These are phyloP conservation scores for Acropternis orthonyx DNA, from an alignment of 2,797 vertebrate species.

Conservation along the genomic window DNA sequence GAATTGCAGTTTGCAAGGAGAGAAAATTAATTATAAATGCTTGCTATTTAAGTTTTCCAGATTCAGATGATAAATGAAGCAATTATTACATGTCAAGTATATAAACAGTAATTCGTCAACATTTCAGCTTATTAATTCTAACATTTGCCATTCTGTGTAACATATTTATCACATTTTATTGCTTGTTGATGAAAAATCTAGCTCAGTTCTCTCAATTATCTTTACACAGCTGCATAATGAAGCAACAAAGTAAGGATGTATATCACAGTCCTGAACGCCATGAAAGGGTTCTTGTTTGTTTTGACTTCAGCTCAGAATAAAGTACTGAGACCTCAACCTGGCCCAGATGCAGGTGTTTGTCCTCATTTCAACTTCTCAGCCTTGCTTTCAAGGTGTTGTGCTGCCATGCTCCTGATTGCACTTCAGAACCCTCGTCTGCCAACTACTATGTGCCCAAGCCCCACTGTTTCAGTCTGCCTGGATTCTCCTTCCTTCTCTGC, in stretches of 20 bases:
- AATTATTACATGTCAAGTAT: conserved; percentile 74
- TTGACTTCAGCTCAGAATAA: not conserved
- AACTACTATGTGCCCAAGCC: accelerated
- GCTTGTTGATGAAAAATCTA: conserved; percentile 63
- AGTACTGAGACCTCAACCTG: not conserved
- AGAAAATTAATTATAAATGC: conserved; percentile 75
- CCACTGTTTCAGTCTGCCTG: not conserved
- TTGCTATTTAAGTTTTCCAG: conserved; percentile 66
- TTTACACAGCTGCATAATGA: conserved; percentile 58
- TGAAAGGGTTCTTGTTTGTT: not conserved
- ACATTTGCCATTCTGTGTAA: conserved; percentile 55
- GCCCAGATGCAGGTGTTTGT: not conserved
- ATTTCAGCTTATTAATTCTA: conserved; percentile 76
- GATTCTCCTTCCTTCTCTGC: not conserved
- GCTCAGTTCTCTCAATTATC: conserved; percentile 57
- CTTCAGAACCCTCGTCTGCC: not conserved
- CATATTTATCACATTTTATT: conserved; percentile 73
- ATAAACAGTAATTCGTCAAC: conserved; percentile 71
- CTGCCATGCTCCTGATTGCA: not conserved
- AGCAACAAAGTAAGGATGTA: conserved; percentile 39
- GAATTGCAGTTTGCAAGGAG: conserved; percentile 66
- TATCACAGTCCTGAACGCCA: not conserved
- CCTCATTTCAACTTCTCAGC: not conserved
- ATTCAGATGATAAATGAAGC: conserved; percentile 77
- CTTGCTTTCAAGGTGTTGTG: not conserved